These are phyloP conservation scores for Nyleta sp. DNA, from an alignment of 2,888 invertebrate genomes.

Conservation along the genomic window DNA sequence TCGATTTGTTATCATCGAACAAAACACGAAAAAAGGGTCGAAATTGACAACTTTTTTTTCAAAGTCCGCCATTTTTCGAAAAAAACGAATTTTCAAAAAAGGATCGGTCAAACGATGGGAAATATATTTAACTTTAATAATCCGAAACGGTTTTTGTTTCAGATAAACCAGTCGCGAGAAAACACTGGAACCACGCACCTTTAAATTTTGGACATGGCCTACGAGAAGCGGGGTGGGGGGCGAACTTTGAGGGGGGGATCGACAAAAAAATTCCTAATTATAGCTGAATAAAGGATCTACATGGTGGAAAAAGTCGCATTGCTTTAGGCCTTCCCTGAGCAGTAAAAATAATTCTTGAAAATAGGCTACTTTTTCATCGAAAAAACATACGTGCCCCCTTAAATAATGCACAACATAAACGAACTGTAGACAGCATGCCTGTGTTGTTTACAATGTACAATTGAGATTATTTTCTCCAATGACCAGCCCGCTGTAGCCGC, in stretches of 20 bases:
- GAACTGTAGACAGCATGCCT: no score
- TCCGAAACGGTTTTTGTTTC: slow-evolving; percentile 6
- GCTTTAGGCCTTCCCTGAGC: slow-evolving; percentile 28
- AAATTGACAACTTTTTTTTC: background rate
- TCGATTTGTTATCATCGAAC: background rate
- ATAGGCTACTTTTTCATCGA: slow-evolving; percentile 38
- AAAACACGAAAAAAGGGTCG: background rate
- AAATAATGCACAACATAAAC: no score
- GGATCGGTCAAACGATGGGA: background rate
- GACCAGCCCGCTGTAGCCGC: no score
- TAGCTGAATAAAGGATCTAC: slow-evolving; percentile 4
- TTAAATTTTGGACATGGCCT: background rate
- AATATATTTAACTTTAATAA: slow-evolving; percentile 17
- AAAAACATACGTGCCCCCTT: slow-evolving; percentile 33
- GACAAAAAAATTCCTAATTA: background rate
- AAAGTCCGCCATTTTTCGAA: background rate
- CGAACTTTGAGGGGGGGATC: no score
- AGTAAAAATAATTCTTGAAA: background rate
- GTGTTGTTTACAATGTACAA: no score
- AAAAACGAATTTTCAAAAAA: background rate
- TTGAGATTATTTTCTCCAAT: no score
- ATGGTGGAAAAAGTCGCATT: background rate
- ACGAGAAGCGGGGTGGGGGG: no score
- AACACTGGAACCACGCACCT: background rate
- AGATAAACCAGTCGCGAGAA: slow-evolving; percentile 4